Conservation (phyloP, 2,113 vertebrate genomes). For the Otolemur garnettii region DNA sequence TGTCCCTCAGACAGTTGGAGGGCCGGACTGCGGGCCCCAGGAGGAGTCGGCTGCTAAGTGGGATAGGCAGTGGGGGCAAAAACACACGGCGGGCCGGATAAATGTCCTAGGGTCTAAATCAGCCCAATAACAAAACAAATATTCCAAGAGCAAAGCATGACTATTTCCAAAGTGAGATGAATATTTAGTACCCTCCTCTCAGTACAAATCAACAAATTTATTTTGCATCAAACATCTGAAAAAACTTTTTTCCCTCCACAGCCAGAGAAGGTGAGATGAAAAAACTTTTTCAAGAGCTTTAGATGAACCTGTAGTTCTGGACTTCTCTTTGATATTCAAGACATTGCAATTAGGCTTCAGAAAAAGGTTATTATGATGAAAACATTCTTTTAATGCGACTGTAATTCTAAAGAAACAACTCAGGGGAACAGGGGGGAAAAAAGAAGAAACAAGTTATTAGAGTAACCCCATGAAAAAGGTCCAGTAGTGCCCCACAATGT, state of each 20-base stretch:
- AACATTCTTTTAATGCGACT: slow-evolving; percentile 9
- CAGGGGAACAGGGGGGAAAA: too few species aligned
- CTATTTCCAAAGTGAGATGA: slow-evolving; percentile 33
- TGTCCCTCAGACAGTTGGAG: too few species aligned
- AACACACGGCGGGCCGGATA: too few species aligned
- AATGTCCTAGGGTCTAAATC: neutral
- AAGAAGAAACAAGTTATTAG: neutral
- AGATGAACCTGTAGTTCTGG: slow-evolving; percentile 18
- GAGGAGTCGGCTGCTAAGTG: too few species aligned
- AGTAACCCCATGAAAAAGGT: neutral
- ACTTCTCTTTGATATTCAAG: slow-evolving; percentile 53
- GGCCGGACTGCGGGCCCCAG: too few species aligned
- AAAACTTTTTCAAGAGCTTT: neutral
- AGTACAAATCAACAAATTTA: slow-evolving; percentile 24
- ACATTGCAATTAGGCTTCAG: neutral
- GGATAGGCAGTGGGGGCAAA: too few species aligned
- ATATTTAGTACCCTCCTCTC: neutral
- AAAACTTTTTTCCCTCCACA: neutral
- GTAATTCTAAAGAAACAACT: slow-evolving; percentile 35
- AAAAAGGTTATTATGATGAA: neutral
- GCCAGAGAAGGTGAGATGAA: too few species aligned
- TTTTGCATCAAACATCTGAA: slow-evolving; percentile 10
- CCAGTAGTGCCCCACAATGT: neutral
- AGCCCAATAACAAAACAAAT: neutral
- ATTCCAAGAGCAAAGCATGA: slow-evolving; percentile 11